A percentile compares a stretch with the other conserved stretches of the same genome.
phyloP scores from a whole-genome alignment of 2,113 vertebrate genomes.

The Spea multiplicata region DNA sequence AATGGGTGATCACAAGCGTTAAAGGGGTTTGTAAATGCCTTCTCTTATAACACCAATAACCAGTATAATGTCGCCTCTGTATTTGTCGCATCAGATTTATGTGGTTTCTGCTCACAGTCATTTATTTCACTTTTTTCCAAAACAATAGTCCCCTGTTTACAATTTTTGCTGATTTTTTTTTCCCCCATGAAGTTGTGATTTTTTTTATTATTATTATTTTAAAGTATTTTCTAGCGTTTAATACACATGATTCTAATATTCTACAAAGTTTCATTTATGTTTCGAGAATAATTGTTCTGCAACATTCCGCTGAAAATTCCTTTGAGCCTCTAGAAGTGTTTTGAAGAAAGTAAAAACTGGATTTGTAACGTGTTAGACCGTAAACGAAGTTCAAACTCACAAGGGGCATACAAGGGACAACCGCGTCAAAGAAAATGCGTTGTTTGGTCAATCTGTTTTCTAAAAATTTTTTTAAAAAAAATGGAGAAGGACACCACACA shows the following conservation, averaged over 20 bases:
- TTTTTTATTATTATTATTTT: background rate
- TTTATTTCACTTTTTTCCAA: background rate
- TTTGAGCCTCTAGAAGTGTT: slow-evolving; percentile 22
- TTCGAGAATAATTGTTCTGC: slow-evolving; percentile 1
- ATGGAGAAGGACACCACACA: background rate
- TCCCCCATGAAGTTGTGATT: slow-evolving; percentile 2
- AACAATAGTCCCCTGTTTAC: background rate
- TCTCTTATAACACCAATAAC: background rate
- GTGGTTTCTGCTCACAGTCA: background rate
- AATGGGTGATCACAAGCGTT: no score
- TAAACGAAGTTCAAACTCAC: slow-evolving; percentile 4
- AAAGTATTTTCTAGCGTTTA: background rate
- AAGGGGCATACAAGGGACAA: background rate
- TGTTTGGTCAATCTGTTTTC: slow-evolving; percentile 30
- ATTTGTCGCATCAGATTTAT: background rate
- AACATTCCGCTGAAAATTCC: slow-evolving; percentile 11
- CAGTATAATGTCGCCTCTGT: background rate
- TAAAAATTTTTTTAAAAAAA: background rate
- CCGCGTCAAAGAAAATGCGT: background rate
- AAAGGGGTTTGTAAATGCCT: background rate
- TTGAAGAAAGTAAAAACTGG: slow-evolving; percentile 6
- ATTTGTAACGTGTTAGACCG: slow-evolving; percentile 37
- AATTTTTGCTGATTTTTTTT: slow-evolving; percentile 9
- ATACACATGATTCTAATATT: slow-evolving; percentile 21
- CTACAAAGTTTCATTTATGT: slow-evolving; percentile 31